Percentiles rank a stretch among this genome's conserved stretches.
phyloP scores from a whole-genome alignment of 2,113 vertebrate genomes.

The Heterotilapia buettikoferi region DNA sequence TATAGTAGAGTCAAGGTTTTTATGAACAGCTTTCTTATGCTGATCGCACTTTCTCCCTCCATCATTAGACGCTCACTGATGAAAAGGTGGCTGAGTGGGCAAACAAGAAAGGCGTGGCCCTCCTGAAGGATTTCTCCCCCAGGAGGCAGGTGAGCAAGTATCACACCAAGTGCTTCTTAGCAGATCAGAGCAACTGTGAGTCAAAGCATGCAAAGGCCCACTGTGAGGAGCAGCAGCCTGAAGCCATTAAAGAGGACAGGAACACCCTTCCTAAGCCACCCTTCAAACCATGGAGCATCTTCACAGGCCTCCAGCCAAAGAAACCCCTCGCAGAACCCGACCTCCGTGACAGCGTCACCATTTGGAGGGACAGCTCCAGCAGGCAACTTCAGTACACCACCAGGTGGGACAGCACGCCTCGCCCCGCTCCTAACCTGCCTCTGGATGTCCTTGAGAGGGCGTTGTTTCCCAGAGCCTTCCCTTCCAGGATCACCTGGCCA shows the following conservation, averaged over 20 bases:
- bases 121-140: not conserved
- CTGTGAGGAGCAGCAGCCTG: not conserved
- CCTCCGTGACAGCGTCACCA: slow-evolving; percentile 20
- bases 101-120: slow-evolving; percentile 36
- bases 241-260: not conserved
- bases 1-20: not conserved
- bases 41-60: not conserved
- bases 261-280: not conserved
- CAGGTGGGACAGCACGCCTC: slow-evolving; percentile 23
- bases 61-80: slow-evolving; percentile 17
- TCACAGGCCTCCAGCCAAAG: slow-evolving; percentile 13
- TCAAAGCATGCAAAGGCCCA: not conserved
- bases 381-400: slow-evolving; percentile 5
- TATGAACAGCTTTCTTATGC: not conserved
- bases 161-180: slow-evolving; percentile 21
- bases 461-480: slow-evolving; percentile 57
- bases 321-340: not conserved
- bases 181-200: not conserved
- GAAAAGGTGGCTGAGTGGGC: slow-evolving; percentile 44
- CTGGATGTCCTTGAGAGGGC: slow-evolving; percentile 47
- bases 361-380: not conserved
- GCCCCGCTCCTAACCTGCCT: slow-evolving; percentile 34
- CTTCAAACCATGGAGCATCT: slow-evolving; percentile 28
- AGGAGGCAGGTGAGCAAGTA: not conserved
- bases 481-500: slow-evolving; percentile 34